Evolutionary conservation across 37 sponge, comb jelly and placozoan species (phyloP).

Genomic region (Chondrilla cf. caribensis): DNA sequence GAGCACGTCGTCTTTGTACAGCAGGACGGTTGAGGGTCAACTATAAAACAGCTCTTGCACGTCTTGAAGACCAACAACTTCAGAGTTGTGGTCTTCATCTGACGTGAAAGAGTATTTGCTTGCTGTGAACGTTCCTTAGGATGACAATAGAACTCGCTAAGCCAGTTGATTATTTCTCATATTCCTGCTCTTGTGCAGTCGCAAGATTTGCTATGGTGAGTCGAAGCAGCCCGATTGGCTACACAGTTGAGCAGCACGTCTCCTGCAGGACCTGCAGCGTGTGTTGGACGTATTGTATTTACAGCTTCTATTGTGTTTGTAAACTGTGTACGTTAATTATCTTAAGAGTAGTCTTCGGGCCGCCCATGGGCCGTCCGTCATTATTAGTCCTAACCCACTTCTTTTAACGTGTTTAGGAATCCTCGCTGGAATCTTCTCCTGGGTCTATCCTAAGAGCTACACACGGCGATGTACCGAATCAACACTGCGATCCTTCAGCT

Average conservation of each 20-base stretch:
- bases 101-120: neutral
- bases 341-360: neutral
- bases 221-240: neutral
- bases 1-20: neutral
- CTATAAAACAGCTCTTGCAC: neutral
- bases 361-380: constrained; percentile 18
- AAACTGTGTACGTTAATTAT: neutral
- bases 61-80: constrained; percentile 8
- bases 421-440: constrained; percentile 8
- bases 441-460: too few species aligned
- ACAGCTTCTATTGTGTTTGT: neutral
- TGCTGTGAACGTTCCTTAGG: neutral
- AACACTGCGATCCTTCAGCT: neutral
- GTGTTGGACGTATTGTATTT: neutral
- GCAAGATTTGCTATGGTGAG: constrained; percentile 22
- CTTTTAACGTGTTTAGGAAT: too few species aligned
- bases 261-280: neutral
- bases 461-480: neutral
- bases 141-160: constrained; percentile 10
- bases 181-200: constrained; percentile 17
- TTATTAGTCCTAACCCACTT: constrained; percentile 8
- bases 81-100: neutral
- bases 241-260: too few species aligned
- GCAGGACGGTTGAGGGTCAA: neutral
- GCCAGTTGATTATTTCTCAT: constrained; percentile 3